Conservation (phyloP, 2,888 invertebrate species). For the Galeruca laticollis region DNA sequence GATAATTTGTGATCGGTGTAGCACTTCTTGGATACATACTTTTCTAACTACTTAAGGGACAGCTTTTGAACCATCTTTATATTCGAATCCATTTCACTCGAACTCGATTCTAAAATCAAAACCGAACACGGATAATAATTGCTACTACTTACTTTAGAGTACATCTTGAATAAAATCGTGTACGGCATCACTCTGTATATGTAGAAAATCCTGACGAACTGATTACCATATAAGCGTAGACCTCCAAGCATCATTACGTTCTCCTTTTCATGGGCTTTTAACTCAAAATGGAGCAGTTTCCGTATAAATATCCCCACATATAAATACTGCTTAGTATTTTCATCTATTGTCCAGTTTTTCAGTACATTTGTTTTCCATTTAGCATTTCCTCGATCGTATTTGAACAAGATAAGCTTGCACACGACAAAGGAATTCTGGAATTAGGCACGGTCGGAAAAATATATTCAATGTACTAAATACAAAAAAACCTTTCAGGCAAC, state of each 20-base stretch:
- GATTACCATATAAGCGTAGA: slow-evolving; percentile 31
- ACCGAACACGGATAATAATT: no score
- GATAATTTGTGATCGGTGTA: no score
- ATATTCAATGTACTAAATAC: no score
- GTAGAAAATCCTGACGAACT: slow-evolving; percentile 3
- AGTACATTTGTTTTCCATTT: slow-evolving; percentile 40
- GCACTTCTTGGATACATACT: no score
- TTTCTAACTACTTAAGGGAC: no score
- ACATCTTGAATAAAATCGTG: no score
- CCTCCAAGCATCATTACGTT: slow-evolving; percentile 25
- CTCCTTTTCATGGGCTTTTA: slow-evolving; percentile 35
- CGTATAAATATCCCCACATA: slow-evolving; percentile 36
- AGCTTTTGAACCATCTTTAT: no score
- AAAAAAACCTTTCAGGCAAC: no score
- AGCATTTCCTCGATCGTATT: slow-evolving; percentile 38
- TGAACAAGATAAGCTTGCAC: slow-evolving; percentile 32
- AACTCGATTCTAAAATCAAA: no score
- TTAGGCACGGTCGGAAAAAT: no score
- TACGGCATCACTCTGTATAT: background rate
- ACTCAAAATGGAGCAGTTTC: slow-evolving; percentile 38
- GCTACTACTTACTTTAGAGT: no score
- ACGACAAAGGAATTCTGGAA: slow-evolving; percentile 23
- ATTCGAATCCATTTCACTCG: no score
- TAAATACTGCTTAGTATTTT: slow-evolving; percentile 34
- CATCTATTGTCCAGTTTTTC: slow-evolving; percentile 43